Conservation (phyloP, 2,888 invertebrate species). For the Bimastos eiseni region DNA sequence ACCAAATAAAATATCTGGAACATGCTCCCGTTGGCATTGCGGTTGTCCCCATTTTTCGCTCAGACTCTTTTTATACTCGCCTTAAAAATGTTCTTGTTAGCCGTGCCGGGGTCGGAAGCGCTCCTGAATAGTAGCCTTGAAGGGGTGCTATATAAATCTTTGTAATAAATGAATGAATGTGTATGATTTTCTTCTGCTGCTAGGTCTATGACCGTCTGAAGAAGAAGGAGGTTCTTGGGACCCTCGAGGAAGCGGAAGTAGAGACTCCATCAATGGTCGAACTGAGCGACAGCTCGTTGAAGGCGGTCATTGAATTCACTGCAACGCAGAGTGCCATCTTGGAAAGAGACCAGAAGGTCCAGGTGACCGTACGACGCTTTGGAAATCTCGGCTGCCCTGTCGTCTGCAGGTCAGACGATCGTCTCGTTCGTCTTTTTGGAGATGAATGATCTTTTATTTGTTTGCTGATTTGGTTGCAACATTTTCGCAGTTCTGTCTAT, state of each 20-base stretch:
- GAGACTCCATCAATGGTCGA: slow-evolving; percentile 62
- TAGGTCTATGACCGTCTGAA: slow-evolving; percentile 36
- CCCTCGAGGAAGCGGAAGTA: slow-evolving; percentile 60
- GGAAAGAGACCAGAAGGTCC: slow-evolving; percentile 64
- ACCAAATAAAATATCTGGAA: background rate
- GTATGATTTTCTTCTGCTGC: background rate
- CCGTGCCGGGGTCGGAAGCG: too few relatives aligned
- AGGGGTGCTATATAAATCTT: too few relatives aligned
- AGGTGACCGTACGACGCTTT: slow-evolving; percentile 64
- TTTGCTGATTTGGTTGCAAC: too few relatives aligned
- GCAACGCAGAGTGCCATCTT: slow-evolving; percentile 66
- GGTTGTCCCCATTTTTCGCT: too few relatives aligned
- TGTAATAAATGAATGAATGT: background rate
- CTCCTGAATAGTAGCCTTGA: too few relatives aligned
- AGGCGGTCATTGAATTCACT: slow-evolving; percentile 67
- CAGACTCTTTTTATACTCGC: too few relatives aligned
- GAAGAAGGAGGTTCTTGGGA: slow-evolving; percentile 28
- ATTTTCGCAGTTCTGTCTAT: too few relatives aligned
- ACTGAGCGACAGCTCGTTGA: slow-evolving; percentile 56
- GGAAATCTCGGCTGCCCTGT: slow-evolving; percentile 64
- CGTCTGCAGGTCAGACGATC: slow-evolving; percentile 63
- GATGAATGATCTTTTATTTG: too few relatives aligned
- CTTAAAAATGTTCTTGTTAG: too few relatives aligned
- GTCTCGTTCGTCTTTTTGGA: background rate
- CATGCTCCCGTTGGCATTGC: too few relatives aligned